phyloP scores from a whole-genome alignment of 1,140 invertebrate species.

The Colletes gigas region DNA sequence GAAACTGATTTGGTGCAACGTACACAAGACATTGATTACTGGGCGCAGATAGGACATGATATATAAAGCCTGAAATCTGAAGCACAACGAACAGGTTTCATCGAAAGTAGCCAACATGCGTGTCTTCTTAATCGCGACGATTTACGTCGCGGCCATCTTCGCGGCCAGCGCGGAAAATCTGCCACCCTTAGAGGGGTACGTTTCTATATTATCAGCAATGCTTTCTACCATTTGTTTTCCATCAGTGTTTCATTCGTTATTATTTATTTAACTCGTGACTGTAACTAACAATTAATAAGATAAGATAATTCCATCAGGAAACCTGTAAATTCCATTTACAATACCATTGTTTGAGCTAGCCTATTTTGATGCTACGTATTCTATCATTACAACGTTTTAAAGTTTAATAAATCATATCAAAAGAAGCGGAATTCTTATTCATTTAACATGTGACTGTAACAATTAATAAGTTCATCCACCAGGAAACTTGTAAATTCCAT shows the following conservation, averaged over 20 bases:
- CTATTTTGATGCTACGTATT: too few species aligned
- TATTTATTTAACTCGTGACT: too few species aligned
- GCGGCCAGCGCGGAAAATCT: slow-evolving; percentile 1
- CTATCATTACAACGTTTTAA: too few species aligned
- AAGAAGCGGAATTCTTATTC: too few species aligned
- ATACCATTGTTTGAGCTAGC: too few species aligned
- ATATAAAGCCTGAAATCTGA: slow-evolving; percentile 8
- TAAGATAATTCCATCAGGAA: too few species aligned
- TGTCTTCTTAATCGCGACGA: slow-evolving; percentile 85
- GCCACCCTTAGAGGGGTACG: slow-evolving; percentile 32
- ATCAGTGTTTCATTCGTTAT: not conserved
- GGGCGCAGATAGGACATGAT: slow-evolving; percentile 60
- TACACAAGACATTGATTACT: not conserved
- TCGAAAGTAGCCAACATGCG: slow-evolving; percentile 61
- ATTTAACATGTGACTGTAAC: too few species aligned
- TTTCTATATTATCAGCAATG: not conserved
- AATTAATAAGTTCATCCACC: too few species aligned
- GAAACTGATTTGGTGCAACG: not conserved
- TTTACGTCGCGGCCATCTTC: slow-evolving; percentile 78
- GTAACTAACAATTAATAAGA: too few species aligned
- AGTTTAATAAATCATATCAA: too few species aligned
- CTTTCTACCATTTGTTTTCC: not conserved
- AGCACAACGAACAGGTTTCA: not conserved
- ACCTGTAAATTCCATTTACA: too few species aligned
- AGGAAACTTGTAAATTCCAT: too few species aligned